Percentiles rank a stretch among this genome's conserved stretches.
These are phyloP conservation scores for Microtus ochrogaster DNA, from an alignment of 2,113 vertebrate genomes.

Conservation along the genomic window DNA sequence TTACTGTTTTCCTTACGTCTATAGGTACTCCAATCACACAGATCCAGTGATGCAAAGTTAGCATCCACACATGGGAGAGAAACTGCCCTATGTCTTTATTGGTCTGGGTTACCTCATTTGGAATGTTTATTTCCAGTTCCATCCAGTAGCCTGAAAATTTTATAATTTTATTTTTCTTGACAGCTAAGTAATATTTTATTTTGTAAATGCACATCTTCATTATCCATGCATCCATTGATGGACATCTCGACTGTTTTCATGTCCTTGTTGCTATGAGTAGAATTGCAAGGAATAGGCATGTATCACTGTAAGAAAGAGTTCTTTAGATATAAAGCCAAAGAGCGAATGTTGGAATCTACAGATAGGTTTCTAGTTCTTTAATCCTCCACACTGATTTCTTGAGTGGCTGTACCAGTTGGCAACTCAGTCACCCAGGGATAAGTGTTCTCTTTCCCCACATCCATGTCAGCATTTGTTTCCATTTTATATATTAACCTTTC, in stretches of 20 bases:
- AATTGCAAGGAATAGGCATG: neutral
- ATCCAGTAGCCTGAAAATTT: neutral
- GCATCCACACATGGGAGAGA: neutral
- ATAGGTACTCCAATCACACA: neutral
- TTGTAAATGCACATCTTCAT: neutral
- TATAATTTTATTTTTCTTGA: neutral
- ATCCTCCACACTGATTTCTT: neutral
- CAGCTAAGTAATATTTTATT: neutral
- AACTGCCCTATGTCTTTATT: neutral
- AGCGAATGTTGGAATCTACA: neutral
- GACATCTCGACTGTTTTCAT: neutral
- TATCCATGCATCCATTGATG: neutral
- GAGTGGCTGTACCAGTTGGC: neutral
- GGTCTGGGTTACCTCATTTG: neutral
- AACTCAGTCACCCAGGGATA: neutral
- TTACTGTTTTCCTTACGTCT: neutral
- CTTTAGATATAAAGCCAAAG: neutral
- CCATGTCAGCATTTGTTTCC: neutral
- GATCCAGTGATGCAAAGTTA: neutral
- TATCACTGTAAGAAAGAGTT: neutral
- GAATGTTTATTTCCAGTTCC: neutral
- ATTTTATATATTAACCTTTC: neutral
- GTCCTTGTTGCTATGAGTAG: neutral
- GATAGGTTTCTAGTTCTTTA: neutral
- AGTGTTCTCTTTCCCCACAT: neutral